Evolutionary conservation across 2,888 invertebrate species (phyloP).

Genomic region (Hesperia comma): DNA sequence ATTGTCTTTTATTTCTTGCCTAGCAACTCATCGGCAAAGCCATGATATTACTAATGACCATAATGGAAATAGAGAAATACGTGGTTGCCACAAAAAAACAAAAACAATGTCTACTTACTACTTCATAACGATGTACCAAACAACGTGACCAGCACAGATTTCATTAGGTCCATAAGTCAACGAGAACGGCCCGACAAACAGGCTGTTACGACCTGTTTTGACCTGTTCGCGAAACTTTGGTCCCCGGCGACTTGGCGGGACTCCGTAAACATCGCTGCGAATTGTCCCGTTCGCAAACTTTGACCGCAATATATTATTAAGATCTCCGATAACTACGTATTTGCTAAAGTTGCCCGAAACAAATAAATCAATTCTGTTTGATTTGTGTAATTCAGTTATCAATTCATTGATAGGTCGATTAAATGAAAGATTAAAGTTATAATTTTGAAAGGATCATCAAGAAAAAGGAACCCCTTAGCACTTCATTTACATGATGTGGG

Average conservation of each 20-base stretch:
- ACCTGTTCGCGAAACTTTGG: background rate
- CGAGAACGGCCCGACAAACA: background rate
- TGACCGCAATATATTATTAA: constrained; percentile 13
- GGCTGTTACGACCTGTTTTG: background rate
- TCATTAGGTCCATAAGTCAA: background rate
- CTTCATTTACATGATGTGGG: too few species aligned
- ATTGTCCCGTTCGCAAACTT: background rate
- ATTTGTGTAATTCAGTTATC: too few species aligned
- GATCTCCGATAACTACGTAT: constrained; percentile 2
- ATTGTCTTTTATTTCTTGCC: too few species aligned
- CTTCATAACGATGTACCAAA: background rate
- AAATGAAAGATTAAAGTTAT: too few species aligned
- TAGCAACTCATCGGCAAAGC: too few species aligned
- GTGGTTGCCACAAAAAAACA: too few species aligned
- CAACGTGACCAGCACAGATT: background rate
- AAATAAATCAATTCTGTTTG: background rate
- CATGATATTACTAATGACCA: too few species aligned
- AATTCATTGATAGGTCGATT: too few species aligned
- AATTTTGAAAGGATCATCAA: too few species aligned
- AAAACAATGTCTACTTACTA: too few species aligned
- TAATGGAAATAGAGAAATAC: too few species aligned
- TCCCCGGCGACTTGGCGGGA: background rate
- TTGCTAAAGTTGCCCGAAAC: background rate
- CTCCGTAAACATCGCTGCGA: background rate
- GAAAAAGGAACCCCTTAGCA: too few species aligned